Conservation (phyloP, 1,140 invertebrate genomes). For the Drosophila kurseongensis region DNA sequence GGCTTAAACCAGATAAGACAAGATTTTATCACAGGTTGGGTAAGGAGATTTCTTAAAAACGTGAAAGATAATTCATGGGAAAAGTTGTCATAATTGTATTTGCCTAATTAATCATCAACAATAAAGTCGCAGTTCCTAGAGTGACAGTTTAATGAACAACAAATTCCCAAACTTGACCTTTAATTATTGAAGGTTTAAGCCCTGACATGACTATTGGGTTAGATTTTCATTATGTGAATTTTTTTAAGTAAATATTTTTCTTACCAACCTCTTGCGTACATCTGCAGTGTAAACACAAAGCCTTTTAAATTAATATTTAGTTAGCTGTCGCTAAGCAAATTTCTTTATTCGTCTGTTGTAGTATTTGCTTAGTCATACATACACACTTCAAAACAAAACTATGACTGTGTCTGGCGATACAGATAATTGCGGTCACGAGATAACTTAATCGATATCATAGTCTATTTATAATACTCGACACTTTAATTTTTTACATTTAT, state of each 20-base stretch:
- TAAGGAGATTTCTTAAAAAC: slow-evolving; percentile 17
- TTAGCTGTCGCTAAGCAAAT: neutral
- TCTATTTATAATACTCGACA: neutral
- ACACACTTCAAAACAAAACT: slow-evolving; percentile 1
- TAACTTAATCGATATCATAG: neutral
- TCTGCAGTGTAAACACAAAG: neutral
- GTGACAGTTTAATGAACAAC: neutral
- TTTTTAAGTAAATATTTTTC: neutral
- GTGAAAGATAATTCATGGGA: slow-evolving; percentile 5
- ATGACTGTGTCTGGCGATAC: neutral
- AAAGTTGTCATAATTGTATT: slow-evolving; percentile 6
- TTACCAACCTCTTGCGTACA: slow-evolving; percentile 3
- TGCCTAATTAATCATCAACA: slow-evolving; percentile 8
- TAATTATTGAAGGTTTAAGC: no score
- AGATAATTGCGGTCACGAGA: slow-evolving; percentile 16
- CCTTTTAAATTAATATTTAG: neutral
- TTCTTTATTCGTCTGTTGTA: slow-evolving; percentile 12
- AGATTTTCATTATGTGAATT: neutral
- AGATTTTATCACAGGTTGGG: slow-evolving; percentile 5
- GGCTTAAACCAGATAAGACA: slow-evolving; percentile 18
- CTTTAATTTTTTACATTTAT: slow-evolving; percentile 13
- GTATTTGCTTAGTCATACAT: neutral
- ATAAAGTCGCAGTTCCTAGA: neutral
- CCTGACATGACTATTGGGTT: no score
- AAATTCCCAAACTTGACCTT: neutral